phyloP scores from a whole-genome alignment of 2,797 vertebrate genomes.

The Cephalopachus bancanus region DNA sequence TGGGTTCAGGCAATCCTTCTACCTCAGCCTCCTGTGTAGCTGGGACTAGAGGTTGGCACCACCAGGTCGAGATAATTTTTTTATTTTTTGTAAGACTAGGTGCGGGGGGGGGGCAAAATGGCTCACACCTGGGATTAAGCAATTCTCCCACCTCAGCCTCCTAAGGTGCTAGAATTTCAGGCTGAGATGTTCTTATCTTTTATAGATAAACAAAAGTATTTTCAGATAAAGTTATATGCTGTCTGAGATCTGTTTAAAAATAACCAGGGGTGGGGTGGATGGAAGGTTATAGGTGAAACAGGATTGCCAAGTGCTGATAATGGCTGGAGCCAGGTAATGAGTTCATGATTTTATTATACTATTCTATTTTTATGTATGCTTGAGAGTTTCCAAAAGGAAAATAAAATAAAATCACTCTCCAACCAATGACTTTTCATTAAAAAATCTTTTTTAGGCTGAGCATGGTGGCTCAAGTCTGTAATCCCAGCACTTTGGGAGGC shows the following conservation, averaged over 20 bases:
- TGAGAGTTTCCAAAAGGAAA: neutral
- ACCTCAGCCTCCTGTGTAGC: too few species aligned
- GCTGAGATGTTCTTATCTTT: neutral
- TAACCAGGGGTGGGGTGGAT: neutral
- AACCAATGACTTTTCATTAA: neutral
- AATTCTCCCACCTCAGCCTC: too few species aligned
- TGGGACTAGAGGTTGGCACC: too few species aligned
- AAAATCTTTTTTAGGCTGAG: neutral
- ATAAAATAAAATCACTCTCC: neutral
- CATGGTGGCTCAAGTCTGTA: too few species aligned
- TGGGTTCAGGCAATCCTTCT: too few species aligned
- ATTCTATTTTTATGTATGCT: neutral
- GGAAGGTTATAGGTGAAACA: neutral
- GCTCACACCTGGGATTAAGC: too few species aligned
- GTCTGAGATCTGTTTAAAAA: conserved; percentile 31
- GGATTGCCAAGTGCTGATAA: neutral
- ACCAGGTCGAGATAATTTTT: too few species aligned
- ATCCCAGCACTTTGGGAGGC: too few species aligned
- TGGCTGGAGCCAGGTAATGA: neutral
- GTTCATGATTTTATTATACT: neutral
- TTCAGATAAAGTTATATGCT: conserved; percentile 51
- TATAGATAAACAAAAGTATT: neutral
- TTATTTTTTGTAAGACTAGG: too few species aligned
- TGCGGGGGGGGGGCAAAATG: too few species aligned
- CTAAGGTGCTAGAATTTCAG: too few species aligned